Evolutionary conservation across 2,797 vertebrate species (phyloP), one percentile per base, ranked within the genome.

Genomic region (Linurgus olivaceus): DNA sequence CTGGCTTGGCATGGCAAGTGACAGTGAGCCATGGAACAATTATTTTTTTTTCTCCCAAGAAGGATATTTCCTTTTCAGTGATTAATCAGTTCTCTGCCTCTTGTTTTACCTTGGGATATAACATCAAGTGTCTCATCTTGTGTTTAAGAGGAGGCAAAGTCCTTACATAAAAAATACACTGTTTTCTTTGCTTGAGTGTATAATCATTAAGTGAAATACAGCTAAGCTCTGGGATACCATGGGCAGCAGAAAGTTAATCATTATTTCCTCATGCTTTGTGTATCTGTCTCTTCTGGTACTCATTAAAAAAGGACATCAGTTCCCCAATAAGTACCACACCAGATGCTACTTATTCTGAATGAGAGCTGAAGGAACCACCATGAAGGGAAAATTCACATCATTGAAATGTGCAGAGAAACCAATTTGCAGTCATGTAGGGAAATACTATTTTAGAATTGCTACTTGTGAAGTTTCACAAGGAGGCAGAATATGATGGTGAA

Each of bases 221-320:
- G 23, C 37, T 78, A 55, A 88, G 40, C 70, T 91, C 54, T 84
- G 26, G 33, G 81, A 90, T 42, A 65, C 70, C 71, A 57, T 45
- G 71, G 88, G 47, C 75, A 91, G 76, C 44, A 81, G 91, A 91
- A 96, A 94, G 78, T 94, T 94, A 90, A 90, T 94, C 72, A 35
- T 70, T 83, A 33, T 83, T 90, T 95, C 89, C 70, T 91, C 68
- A 20, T 79, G 73, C 54, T 93, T 91, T 95, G 48, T 93, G 33
- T 93, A 51, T 78, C 54, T 84, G 26, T 88, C 51, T 95, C 48
- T 95, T 94, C 79, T 91, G 65, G 61, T 73, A 65, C 58, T 78
- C 95, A 93, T 94, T 97, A 90, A 88, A 95, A 92, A 75, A 90
- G 79, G 93, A 79, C 91, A 88, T 94, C 82, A 75, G 87, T 90